A percentile compares a stretch with the other conserved stretches of the same genome.
Conservation (phyloP, 2,888 invertebrate species). For the Holacanthella duospinosa region DNA sequence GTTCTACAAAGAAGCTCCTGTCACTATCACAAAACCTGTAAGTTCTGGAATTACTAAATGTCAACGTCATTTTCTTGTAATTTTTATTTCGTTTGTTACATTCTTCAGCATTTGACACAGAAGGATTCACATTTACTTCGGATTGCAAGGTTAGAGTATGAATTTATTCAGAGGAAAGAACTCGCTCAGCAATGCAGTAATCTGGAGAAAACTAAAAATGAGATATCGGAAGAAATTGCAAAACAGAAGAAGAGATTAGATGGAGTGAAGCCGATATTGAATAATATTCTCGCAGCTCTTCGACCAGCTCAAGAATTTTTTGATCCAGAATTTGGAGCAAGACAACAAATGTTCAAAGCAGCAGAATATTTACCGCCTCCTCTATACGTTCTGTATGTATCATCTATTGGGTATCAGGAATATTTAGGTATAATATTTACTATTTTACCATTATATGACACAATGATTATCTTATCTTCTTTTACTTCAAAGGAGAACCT, state of each 20-base stretch:
- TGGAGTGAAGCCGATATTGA: slow-evolving; percentile 68
- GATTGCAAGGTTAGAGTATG: slow-evolving; percentile 81
- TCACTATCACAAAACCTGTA: slow-evolving; percentile 56
- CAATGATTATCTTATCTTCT: neutral
- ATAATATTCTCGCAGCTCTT: slow-evolving; percentile 61
- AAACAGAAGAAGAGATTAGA: slow-evolving; percentile 65
- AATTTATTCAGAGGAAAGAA: slow-evolving; percentile 74
- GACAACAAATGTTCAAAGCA: slow-evolving; percentile 62
- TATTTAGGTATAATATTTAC: slow-evolving; percentile 47
- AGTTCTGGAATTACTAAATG: slow-evolving; percentile 39
- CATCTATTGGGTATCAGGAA: slow-evolving; percentile 69
- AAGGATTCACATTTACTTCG: slow-evolving; percentile 66
- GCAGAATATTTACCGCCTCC: slow-evolving; percentile 67
- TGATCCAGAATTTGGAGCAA: slow-evolving; percentile 66
- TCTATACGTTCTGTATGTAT: slow-evolving; percentile 75
- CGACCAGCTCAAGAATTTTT: slow-evolving; percentile 82
- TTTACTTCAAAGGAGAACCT: slow-evolving; percentile 41
- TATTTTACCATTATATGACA: neutral
- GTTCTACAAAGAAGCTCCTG: slow-evolving; percentile 69
- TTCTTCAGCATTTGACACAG: slow-evolving; percentile 55
- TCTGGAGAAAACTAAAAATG: slow-evolving; percentile 63
- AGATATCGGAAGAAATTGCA: slow-evolving; percentile 62
- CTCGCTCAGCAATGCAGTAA: slow-evolving; percentile 65
- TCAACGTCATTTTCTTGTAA: neutral
- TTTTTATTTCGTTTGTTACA: neutral